Base-by-base conservation (phyloP, 2,113 vertebrate species). In the Aspiorhynchus laticeps region DNA sequence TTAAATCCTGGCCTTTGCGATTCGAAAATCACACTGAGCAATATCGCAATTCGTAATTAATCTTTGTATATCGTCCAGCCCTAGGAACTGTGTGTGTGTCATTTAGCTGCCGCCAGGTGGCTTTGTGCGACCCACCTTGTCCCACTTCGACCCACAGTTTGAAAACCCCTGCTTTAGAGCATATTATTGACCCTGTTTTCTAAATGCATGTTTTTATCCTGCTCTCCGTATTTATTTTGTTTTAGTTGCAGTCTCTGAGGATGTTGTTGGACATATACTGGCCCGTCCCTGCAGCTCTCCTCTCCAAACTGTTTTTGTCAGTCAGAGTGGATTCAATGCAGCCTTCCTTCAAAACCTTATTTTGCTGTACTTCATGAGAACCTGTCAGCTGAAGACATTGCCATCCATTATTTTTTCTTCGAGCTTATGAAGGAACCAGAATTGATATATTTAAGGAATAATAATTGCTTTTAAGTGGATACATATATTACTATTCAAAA, bases 181-280 rank as follows among this genome's bases (percentile, higher is more conserved):
- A 26, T 43, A 48, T 28, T 82, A 28, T 48, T 78, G 28, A 78
- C 48, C 76, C 15, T 67, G 38, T 46, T 46, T 15, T n/a, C 17
- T 31, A 28, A 65, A 43, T 0, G 7, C 59, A 11, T 78, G 46
- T 61, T 83, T 71, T 36, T 56, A 36, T 51, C n/a, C 90, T 89
- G 88, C 86, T 80, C 88, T 74, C 73, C 87, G 86, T 63, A 33
- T 75, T 69, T 83, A 86, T 78, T 33, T 87, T 79, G 87, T 88
- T 73, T 88, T 73, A 48, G 51, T 36, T n/a, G 28, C n/a, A 75
- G 67, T 65, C 48, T 56, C 69, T 17, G 21, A 63, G 41, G 31
- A 59, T 36, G 65, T 26, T 79, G 6, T 61, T 17, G n/a, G 41
- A 48, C 48, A 81, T 53, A 21, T 10, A 31, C 75, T 12, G 46